Conservation (phyloP, 2,113 vertebrate genomes). For the Albula glossodonta region DNA sequence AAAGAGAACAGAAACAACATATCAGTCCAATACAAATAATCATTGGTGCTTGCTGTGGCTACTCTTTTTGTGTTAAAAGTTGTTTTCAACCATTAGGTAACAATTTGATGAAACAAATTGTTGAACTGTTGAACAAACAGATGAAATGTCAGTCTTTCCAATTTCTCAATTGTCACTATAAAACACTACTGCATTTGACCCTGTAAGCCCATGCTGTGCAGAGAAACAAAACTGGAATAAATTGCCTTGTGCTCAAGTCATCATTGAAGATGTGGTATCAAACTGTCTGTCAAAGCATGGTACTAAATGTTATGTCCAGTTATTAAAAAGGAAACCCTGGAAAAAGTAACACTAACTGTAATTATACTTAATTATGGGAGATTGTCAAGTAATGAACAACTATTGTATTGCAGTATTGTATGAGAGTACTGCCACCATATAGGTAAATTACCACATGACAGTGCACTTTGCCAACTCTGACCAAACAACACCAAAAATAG, state of each 20-base stretch:
- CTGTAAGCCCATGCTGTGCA: constrained; percentile 74
- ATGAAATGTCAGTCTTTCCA: constrained; percentile 68
- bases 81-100: too few species aligned
- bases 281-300: constrained; percentile 74
- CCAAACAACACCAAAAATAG: too few species aligned
- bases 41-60: neutral
- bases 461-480: too few species aligned
- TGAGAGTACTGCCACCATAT: too few species aligned
- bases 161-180: constrained; percentile 53
- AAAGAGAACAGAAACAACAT: neutral
- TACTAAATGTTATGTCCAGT: constrained; percentile 70
- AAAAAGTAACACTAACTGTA: constrained; percentile 56
- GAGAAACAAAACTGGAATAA: constrained; percentile 64
- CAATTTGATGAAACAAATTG: too few species aligned
- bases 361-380: constrained; percentile 81
- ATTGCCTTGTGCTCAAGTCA: constrained; percentile 80
- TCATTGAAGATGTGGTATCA: constrained; percentile 73
- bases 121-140: too few species aligned
- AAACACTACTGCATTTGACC: constrained; percentile 67
- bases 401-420: too few species aligned
- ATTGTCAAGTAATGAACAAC: constrained; percentile 25
- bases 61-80: neutral
- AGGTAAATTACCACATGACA: too few species aligned
- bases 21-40: neutral
- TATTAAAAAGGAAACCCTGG: constrained; percentile 58